Evolutionary conservation across 2,888 invertebrate species (phyloP).

Genomic region (Plutella xylostella): DNA sequence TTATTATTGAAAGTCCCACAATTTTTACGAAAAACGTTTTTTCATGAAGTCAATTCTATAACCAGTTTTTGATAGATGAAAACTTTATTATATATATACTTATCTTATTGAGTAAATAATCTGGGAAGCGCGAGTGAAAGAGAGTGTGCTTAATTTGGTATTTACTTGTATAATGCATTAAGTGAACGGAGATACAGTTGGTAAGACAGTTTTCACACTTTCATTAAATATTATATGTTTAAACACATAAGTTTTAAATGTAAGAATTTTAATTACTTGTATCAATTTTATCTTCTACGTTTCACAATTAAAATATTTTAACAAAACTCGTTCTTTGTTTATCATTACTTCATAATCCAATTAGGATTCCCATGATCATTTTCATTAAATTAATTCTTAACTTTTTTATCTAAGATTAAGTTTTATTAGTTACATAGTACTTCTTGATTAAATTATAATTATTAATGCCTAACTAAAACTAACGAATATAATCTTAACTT

Average conservation of each 20-base stretch:
- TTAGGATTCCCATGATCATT: too few species aligned
- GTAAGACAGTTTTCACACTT: conserved; percentile 63
- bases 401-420: too few species aligned
- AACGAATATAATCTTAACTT: too few species aligned
- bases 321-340: conserved; percentile 32
- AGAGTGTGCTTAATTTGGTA: conserved; percentile 19
- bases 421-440: too few species aligned
- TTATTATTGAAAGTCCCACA: conserved; percentile 12
- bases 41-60: conserved; percentile 60
- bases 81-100: conserved; percentile 32
- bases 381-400: too few species aligned
- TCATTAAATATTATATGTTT: conserved; percentile 51
- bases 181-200: conserved; percentile 30
- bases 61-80: conserved; percentile 45
- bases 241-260: conserved; percentile 59
- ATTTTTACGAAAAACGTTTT: conserved; percentile 48
- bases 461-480: too few species aligned
- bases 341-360: too few species aligned
- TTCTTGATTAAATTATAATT: too few species aligned
- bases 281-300: conserved; percentile 70
- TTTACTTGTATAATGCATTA: neutral
- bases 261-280: conserved; percentile 69
- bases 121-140: conserved; percentile 37
- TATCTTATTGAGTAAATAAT: conserved; percentile 34
- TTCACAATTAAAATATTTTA: conserved; percentile 70